Conservation (phyloP, 2,113 vertebrate species). For the Peucedramus taeniatus region DNA sequence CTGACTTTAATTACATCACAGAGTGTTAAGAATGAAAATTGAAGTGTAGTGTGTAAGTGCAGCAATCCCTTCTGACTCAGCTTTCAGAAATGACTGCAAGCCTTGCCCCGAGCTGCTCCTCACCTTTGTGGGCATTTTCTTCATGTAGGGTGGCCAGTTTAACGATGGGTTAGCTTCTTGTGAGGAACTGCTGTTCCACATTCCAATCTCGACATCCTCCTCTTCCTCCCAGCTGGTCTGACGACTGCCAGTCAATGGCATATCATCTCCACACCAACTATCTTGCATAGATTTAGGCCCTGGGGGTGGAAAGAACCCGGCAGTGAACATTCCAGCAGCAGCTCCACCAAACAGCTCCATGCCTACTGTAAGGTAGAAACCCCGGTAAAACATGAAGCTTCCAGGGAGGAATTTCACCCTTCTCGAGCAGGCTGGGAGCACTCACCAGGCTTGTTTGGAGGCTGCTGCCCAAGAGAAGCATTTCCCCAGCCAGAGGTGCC, state of each 20-base stretch:
- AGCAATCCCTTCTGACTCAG: neutral
- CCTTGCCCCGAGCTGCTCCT: neutral
- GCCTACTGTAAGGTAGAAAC: neutral
- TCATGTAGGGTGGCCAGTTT: conserved; percentile 89
- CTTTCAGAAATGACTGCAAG: neutral
- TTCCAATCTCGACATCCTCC: conserved; percentile 94
- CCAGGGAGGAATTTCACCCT: neutral
- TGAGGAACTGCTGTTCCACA: conserved; percentile 90
- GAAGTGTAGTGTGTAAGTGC: neutral
- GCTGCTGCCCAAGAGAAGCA: conserved; percentile 74
- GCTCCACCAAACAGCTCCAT: neutral
- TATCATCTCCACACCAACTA: conserved; percentile 88
- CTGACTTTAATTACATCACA: neutral
- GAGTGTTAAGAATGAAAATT: neutral
- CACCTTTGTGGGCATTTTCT: conserved; percentile 92
- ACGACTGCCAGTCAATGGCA: conserved; percentile 73
- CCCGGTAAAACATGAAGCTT: neutral
- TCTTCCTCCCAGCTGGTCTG: conserved; percentile 91
- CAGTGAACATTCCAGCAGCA: neutral
- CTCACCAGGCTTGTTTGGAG: conserved; percentile 85
- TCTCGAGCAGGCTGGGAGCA: neutral
- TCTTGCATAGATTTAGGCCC: conserved; percentile 95
- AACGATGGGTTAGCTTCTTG: conserved; percentile 86
- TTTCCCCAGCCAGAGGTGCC: conserved; percentile 76
- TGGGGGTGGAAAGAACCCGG: neutral